Evolutionary conservation across 2,113 vertebrate genomes (phyloP), one percentile per base, ranked within the genome.

Genomic region (Xiphorhynchus elegans): DNA sequence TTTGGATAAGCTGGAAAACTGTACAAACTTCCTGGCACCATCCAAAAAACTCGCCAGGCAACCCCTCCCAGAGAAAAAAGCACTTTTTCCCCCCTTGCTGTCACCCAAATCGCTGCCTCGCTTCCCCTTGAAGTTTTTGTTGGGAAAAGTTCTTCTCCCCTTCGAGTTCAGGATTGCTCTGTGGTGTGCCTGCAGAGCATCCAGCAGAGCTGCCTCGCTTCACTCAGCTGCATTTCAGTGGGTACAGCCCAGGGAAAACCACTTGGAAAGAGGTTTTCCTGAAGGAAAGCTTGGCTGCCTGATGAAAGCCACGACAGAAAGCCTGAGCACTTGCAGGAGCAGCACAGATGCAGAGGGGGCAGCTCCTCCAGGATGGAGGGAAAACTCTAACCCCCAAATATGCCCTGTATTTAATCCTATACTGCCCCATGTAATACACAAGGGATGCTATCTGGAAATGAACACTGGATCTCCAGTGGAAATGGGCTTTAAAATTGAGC

Each of bases 1-100:
- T 84, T 93, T 93, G 96, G 96, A 84, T 53, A 62, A 63, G 55
- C 9, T 37, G 73, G 46, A 92, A 90, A 95, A 93, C 39, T 84
- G 63, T 87, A 13, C 23, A 33, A 2, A 12, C 33, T 11, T 50
- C 44, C 52, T 1, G 8, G 5, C 55, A 44, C 26, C 72, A 55
- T 8, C 1, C 1, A 2, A 21, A 62, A 77, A 74, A 5, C n/a
- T 87, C 49, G 28, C 26, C 75, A 20, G 17, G 23, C 29, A 39
- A 8, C 18, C 17, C 18, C 39, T 63, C 24, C 28, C 35, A 42
- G 39, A 35, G 26, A 28, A 88, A 89, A 90, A 42, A 3, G 17
- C 1, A 1, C 7, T 31, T 35, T 67, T 31, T 31, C 62, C 46
- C 17, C 8, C 7, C 28, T 63, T 16, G 7, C 15, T 87, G 35